Evolutionary conservation across 2,888 invertebrate species (phyloP).

Genomic region (Antheraea assamensis): DNA sequence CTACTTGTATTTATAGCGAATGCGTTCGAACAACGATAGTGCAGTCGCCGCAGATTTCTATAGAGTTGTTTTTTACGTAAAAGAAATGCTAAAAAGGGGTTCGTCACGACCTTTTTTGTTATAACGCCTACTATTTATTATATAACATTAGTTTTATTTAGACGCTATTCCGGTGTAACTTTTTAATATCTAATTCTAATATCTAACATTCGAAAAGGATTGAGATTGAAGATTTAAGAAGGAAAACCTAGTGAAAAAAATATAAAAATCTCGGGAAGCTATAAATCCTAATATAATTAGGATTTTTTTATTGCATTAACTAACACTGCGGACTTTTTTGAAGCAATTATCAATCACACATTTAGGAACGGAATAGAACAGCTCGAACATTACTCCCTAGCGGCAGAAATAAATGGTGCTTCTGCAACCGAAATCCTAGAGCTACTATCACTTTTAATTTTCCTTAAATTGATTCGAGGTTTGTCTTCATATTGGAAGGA

Average conservation of each 20-base stretch:
- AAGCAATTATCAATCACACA: too few relatives aligned
- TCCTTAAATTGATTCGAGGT: too few relatives aligned
- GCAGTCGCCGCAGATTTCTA: slow-evolving; percentile 43
- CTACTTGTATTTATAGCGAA: slow-evolving; percentile 73
- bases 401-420: too few relatives aligned
- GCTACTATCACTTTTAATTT: too few relatives aligned
- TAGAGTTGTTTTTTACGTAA: slow-evolving; percentile 48
- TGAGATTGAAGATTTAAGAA: neutral
- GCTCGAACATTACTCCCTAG: too few relatives aligned
- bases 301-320: too few relatives aligned
- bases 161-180: neutral
- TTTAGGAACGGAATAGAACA: too few relatives aligned
- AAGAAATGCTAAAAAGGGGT: slow-evolving; percentile 26
- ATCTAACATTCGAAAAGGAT: neutral
- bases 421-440: too few relatives aligned
- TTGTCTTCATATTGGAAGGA: neutral
- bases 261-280: too few relatives aligned
- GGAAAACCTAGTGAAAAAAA: too few relatives aligned
- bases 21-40: slow-evolving; percentile 41
- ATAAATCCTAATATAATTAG: too few relatives aligned
- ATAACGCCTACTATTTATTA: slow-evolving; percentile 15
- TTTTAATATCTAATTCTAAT: neutral
- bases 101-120: slow-evolving; percentile 39
- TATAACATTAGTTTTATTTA: neutral
- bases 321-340: too few relatives aligned